phyloP scores from a whole-genome alignment of 2,888 invertebrate genomes.

The Patella caerulea region DNA sequence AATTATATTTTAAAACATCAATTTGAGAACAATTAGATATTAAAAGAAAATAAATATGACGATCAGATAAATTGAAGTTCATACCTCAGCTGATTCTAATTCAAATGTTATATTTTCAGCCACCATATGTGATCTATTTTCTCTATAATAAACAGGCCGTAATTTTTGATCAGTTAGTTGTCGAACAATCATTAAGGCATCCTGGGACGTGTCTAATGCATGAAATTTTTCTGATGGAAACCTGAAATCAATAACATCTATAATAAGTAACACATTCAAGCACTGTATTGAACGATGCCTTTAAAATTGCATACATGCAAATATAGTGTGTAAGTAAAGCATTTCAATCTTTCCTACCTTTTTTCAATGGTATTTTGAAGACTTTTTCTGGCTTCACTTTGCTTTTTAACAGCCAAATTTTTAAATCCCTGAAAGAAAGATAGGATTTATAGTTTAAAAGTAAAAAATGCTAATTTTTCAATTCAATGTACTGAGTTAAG shows the following conservation, averaged over 20 bases:
- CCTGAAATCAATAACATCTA: conserved; percentile 48
- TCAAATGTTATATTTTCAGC: conserved; percentile 84
- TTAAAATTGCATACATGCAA: background rate
- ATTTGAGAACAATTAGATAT: too few species aligned
- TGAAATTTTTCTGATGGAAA: conserved; percentile 86
- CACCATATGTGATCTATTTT: conserved; percentile 86
- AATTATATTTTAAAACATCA: too few species aligned
- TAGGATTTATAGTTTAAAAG: conserved; percentile 14
- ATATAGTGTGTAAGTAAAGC: background rate
- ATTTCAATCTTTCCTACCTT: conserved; percentile 55
- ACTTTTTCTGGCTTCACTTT: conserved; percentile 62
- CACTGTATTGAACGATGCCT: background rate
- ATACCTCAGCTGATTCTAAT: conserved; percentile 47
- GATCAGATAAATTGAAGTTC: background rate
- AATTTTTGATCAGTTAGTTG: conserved; percentile 88
- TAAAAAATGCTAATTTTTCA: too few species aligned
- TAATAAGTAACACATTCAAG: background rate
- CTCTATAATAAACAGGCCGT: conserved; percentile 81
- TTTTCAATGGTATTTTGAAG: conserved; percentile 68
- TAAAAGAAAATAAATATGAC: too few species aligned
- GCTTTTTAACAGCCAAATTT: conserved; percentile 65
- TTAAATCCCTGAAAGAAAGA: conserved; percentile 63
- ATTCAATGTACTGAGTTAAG: too few species aligned
- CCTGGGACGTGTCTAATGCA: conserved; percentile 79
- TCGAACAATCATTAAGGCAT: conserved; percentile 80